These are phyloP conservation scores for Nycticebus coucang DNA, from an alignment of 2,113 vertebrate genomes.

Conservation along the genomic window DNA sequence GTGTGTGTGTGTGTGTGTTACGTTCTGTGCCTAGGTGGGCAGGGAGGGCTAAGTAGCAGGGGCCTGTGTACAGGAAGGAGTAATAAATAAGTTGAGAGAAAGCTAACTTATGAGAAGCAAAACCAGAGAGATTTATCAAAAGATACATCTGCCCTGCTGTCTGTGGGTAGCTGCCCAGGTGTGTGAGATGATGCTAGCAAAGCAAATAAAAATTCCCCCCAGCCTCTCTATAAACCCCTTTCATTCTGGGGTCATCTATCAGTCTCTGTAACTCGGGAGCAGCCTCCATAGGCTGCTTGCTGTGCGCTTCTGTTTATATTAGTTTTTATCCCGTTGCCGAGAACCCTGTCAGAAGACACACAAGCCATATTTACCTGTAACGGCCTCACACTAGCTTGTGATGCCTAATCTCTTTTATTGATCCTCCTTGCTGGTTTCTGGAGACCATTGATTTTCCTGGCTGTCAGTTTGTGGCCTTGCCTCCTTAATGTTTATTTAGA, in stretches of 20 bases:
- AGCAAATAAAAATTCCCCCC: slow-evolving; percentile 77
- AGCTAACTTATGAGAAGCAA: slow-evolving; percentile 59
- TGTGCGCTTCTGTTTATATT: slow-evolving; percentile 79
- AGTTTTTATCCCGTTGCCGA: slow-evolving; percentile 83
- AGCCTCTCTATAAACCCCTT: slow-evolving; percentile 74
- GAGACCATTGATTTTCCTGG: slow-evolving; percentile 88
- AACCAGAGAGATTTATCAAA: slow-evolving; percentile 53
- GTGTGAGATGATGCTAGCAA: slow-evolving; percentile 71
- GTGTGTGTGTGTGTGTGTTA: neutral
- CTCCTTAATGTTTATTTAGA: slow-evolving; percentile 91
- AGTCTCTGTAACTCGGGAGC: slow-evolving; percentile 69
- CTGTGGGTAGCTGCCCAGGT: slow-evolving; percentile 63
- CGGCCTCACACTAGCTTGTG: slow-evolving; percentile 78
- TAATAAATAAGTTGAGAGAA: slow-evolving; percentile 60
- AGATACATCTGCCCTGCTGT: slow-evolving; percentile 66
- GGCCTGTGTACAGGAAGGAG: neutral
- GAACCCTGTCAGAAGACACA: slow-evolving; percentile 81
- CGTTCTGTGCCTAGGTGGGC: neutral
- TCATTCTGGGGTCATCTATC: slow-evolving; percentile 81
- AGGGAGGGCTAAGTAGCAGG: neutral
- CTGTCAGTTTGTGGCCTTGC: slow-evolving; percentile 89
- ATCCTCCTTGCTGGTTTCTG: slow-evolving; percentile 87
- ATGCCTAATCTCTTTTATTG: slow-evolving; percentile 90
- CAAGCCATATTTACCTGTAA: slow-evolving; percentile 86
- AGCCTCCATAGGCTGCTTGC: slow-evolving; percentile 66